phyloP scores from a whole-genome alignment of 2,888 invertebrate species.

The Yponomeuta evonymella region DNA sequence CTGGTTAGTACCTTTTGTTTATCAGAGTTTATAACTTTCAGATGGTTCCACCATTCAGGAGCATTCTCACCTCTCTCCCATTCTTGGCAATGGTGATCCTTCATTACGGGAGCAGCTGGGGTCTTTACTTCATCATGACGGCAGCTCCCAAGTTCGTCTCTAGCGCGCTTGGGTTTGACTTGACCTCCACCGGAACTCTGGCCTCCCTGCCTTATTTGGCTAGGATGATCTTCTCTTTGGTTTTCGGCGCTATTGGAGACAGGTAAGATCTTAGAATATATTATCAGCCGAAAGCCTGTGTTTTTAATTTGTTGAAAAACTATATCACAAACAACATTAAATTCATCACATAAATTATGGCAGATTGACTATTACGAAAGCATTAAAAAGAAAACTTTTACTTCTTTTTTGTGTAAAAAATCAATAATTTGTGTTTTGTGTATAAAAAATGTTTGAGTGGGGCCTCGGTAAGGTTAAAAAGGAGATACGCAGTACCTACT shows the following conservation, averaged over 20 bases:
- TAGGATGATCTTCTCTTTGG: constrained; percentile 81
- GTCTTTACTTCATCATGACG: constrained; percentile 84
- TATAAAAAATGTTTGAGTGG: no score
- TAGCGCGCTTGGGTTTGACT: constrained; percentile 82
- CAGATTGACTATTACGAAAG: no score
- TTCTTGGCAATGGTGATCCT: constrained; percentile 80
- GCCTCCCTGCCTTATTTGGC: constrained; percentile 83
- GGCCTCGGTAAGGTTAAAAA: no score
- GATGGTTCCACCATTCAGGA: constrained; percentile 79
- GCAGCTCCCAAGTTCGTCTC: constrained; percentile 85
- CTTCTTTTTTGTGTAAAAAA: no score
- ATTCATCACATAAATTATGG: no score
- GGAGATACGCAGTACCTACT: no score
- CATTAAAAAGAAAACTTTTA: no score
- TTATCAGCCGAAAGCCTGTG: background rate
- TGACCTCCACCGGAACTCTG: constrained; percentile 81
- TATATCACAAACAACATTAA: no score
- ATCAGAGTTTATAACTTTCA: constrained; percentile 40
- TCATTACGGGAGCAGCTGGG: constrained; percentile 86
- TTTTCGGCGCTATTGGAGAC: constrained; percentile 84
- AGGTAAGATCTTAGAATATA: constrained; percentile 33
- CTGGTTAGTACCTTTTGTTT: background rate
- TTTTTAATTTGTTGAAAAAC: background rate
- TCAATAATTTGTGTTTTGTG: no score
- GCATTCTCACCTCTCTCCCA: constrained; percentile 80